These are phyloP conservation scores for Hypocryptadius cinnamomeus DNA, from an alignment of 2,113 vertebrate species.

Conservation along the genomic window DNA sequence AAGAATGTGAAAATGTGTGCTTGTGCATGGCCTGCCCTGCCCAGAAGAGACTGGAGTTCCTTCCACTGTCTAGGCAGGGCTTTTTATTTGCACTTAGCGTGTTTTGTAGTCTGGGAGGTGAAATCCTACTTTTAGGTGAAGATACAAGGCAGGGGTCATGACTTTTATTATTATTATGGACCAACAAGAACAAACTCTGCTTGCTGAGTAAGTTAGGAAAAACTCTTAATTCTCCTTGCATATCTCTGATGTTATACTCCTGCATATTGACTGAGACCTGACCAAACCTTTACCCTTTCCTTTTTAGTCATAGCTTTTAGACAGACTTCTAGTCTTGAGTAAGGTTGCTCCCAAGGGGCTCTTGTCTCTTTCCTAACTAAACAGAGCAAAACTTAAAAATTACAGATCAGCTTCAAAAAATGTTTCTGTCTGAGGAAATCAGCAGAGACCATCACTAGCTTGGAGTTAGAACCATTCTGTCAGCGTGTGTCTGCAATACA, in stretches of 20 bases:
- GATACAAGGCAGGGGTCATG: not conserved
- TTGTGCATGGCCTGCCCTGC: not conserved
- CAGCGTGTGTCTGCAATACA: not conserved
- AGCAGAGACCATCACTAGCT: not conserved
- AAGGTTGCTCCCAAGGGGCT: not conserved
- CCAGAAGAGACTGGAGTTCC: not conserved
- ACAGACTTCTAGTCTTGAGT: not conserved
- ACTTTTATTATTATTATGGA: not conserved
- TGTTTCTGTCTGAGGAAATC: not conserved
- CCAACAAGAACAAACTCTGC: not conserved
- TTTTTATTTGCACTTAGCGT: not conserved
- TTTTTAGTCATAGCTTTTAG: not conserved
- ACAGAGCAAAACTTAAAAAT: constrained; percentile 14
- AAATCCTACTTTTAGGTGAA: not conserved
- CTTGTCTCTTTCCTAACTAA: not conserved
- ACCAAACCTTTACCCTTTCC: not conserved
- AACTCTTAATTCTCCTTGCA: not conserved
- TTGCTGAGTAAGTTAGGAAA: not conserved
- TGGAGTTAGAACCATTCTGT: not conserved
- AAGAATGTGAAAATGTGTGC: not conserved
- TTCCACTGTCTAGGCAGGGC: not conserved
- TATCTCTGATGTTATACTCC: not conserved
- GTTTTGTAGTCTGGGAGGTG: not conserved
- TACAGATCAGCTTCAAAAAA: not conserved
- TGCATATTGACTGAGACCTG: not conserved